Percentiles rank a stretch among this genome's conserved stretches.
Conservation (phyloP, 1,140 invertebrate genomes). For the Coptotermes formosanus region DNA sequence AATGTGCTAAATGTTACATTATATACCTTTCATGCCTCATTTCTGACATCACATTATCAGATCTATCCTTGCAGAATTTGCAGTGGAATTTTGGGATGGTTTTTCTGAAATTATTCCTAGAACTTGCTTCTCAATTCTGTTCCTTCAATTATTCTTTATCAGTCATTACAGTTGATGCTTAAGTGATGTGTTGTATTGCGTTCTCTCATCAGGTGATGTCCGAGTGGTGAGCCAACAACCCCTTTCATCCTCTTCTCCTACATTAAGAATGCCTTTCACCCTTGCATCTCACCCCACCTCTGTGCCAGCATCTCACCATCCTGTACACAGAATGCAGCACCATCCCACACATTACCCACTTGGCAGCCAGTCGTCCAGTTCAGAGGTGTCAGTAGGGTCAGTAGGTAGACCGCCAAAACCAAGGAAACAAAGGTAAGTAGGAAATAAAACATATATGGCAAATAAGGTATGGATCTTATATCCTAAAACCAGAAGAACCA, state of each 20-base stretch:
- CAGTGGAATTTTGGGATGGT: too few species aligned
- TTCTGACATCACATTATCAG: too few species aligned
- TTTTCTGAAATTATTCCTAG: too few species aligned
- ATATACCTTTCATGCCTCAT: too few species aligned
- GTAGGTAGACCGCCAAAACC: slow-evolving; percentile 24
- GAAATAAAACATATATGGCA: too few species aligned
- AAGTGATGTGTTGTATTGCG: background rate
- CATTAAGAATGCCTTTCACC: slow-evolving; percentile 16
- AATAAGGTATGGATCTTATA: too few species aligned
- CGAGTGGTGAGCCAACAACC: background rate
- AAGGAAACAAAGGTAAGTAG: slow-evolving; percentile 23
- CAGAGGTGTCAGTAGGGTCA: background rate
- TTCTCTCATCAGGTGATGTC: background rate
- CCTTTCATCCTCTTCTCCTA: slow-evolving; percentile 9
- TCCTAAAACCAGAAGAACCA: too few species aligned
- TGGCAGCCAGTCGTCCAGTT: slow-evolving; percentile 14
- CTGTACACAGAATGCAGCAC: slow-evolving; percentile 9
- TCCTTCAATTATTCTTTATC: too few species aligned
- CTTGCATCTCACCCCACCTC: background rate
- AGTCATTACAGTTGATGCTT: too few species aligned
- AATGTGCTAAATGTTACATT: too few species aligned
- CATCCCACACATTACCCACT: slow-evolving; percentile 2
- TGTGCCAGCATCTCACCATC: background rate
- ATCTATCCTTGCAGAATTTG: too few species aligned
- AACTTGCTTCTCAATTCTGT: too few species aligned